These are phyloP conservation scores for Pseudonaja textilis DNA, from an alignment of 2,113 vertebrate species.

Conservation along the genomic window DNA sequence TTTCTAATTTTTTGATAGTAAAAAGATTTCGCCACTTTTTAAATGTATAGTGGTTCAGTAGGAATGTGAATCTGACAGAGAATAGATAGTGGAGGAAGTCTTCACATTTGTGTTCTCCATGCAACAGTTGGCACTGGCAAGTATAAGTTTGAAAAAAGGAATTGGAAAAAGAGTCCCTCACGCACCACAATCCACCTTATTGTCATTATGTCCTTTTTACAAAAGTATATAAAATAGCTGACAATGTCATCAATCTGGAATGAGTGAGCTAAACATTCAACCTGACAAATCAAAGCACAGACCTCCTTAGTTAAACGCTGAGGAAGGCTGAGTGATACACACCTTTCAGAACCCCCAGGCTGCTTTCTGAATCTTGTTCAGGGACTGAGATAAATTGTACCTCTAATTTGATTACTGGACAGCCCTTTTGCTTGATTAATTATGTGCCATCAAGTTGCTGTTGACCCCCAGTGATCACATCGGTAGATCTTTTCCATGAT, in stretches of 20 bases:
- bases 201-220: background rate
- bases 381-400: background rate
- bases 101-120: background rate
- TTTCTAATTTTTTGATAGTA: background rate
- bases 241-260: background rate
- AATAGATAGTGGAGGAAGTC: too few relatives aligned
- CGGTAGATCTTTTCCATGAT: background rate
- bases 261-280: background rate
- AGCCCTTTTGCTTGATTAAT: background rate
- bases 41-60: background rate
- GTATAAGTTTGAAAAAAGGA: background rate
- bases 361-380: background rate
- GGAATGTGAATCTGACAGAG: background rate
- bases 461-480: background rate
- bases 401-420: background rate
- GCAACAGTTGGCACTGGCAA: background rate
- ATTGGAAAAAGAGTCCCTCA: background rate
- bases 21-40: background rate
- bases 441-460: background rate
- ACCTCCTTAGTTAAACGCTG: background rate
- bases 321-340: background rate
- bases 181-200: background rate
- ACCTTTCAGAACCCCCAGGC: background rate
- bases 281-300: background rate
- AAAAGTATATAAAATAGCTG: background rate